Percentiles rank a stretch among this genome's conserved stretches.
Conservation (phyloP, 2,113 vertebrate species). For the Variabilichromis moorii region DNA sequence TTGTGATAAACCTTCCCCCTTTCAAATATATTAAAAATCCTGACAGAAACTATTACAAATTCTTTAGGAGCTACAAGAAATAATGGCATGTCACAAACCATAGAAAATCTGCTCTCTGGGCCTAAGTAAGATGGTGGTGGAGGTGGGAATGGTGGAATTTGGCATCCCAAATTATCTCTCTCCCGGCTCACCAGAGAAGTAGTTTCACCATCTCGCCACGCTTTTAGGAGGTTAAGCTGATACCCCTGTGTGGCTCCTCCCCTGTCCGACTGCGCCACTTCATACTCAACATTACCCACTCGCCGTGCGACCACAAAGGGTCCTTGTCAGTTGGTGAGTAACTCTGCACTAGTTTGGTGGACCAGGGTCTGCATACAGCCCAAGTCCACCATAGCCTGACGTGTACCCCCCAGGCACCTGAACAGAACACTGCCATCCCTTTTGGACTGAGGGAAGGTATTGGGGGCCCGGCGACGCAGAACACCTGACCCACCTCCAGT, state of each 20-base stretch:
- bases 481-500: not conserved
- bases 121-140: not conserved
- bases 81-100: not conserved
- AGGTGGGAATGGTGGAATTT: not conserved
- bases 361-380: not conserved
- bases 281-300: not conserved
- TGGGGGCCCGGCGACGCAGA: not conserved
- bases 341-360: not conserved
- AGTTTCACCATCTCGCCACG: not conserved
- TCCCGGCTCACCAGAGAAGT: not conserved
- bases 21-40: not conserved
- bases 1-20: not conserved
- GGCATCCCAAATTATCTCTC: not conserved
- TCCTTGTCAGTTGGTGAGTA: not conserved
- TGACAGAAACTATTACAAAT: not conserved
- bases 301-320: not conserved
- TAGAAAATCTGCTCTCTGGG: accelerated
- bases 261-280: accelerated
- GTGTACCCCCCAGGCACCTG: not conserved
- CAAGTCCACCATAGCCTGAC: not conserved
- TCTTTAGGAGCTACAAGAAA: too few species aligned
- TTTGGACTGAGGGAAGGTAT: not conserved
- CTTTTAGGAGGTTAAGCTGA: not conserved
- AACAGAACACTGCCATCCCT: not conserved
- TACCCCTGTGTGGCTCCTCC: not conserved